phyloP scores from a whole-genome alignment of 2,797 vertebrate species.

The Myoxocephalus aenaeus region DNA sequence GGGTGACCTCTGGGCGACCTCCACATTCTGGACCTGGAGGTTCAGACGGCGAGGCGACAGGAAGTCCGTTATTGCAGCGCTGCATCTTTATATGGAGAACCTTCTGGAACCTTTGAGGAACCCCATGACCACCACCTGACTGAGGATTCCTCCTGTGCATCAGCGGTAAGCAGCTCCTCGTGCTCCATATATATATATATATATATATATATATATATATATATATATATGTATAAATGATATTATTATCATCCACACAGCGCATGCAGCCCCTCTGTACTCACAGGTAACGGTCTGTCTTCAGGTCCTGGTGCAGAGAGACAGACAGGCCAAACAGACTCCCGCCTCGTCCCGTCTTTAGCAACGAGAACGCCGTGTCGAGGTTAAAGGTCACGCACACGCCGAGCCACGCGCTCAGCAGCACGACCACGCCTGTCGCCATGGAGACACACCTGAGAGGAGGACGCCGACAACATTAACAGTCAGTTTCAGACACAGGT shows the following conservation, averaged over 20 bases:
- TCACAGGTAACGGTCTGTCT: background rate
- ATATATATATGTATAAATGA: too few relatives aligned
- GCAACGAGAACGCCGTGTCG: background rate
- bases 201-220: too few relatives aligned
- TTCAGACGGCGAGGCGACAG: background rate
- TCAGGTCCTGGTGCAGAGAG: slow-evolving; percentile 13
- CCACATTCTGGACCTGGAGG: background rate
- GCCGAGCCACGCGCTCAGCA: background rate
- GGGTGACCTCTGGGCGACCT: slow-evolving; percentile 39
- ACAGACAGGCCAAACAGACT: slow-evolving; percentile 17
- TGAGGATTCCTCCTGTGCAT: background rate
- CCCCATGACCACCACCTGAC: too few relatives aligned
- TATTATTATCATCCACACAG: too few relatives aligned
- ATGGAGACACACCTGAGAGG: slow-evolving; percentile 11
- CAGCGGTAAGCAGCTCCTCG: background rate
- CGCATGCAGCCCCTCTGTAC: background rate
- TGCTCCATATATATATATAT: background rate
- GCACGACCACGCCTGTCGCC: background rate
- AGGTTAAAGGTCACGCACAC: background rate
- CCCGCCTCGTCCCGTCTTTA: slow-evolving; percentile 4
- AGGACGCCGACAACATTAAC: background rate
- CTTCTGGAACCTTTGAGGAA: too few relatives aligned
- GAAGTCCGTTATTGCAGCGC: too few relatives aligned
- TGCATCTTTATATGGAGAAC: background rate
- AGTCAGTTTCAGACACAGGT: background rate